phyloP scores from a whole-genome alignment of 2,797 vertebrate species.

The Florisuga fusca region DNA sequence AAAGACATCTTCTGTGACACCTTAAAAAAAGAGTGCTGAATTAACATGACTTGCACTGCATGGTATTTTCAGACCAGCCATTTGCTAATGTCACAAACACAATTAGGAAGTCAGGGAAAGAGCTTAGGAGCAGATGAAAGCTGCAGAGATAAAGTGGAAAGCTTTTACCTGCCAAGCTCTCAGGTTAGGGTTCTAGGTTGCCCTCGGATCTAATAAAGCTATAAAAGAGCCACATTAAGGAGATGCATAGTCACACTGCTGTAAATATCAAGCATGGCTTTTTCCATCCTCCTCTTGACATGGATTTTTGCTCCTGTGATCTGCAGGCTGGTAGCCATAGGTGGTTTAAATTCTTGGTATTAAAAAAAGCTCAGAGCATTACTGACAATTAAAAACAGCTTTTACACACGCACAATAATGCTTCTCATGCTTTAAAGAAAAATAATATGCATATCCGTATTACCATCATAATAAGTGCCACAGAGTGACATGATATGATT shows the following conservation, averaged over 20 bases:
- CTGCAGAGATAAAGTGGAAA: slow-evolving; percentile 55
- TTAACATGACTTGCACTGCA: slow-evolving; percentile 23
- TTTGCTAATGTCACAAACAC: slow-evolving; percentile 52
- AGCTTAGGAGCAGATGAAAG: slow-evolving; percentile 33
- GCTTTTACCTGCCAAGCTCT: slow-evolving; percentile 58
- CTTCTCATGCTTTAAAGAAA: slow-evolving; percentile 61
- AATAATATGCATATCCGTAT: slow-evolving; percentile 80
- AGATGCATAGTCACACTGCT: neutral
- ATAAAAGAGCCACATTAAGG: neutral
- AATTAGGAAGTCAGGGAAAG: slow-evolving; percentile 53
- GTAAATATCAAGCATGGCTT: neutral
- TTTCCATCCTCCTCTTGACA: neutral
- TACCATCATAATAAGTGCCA: slow-evolving; percentile 76
- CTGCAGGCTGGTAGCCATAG: slow-evolving; percentile 43
- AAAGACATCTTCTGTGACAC: slow-evolving; percentile 52
- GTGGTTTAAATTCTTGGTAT: slow-evolving; percentile 52
- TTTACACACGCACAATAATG: slow-evolving; percentile 71
- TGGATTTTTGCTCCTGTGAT: neutral
- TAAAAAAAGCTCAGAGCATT: slow-evolving; percentile 63
- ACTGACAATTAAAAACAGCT: slow-evolving; percentile 78
- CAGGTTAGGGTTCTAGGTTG: slow-evolving; percentile 49
- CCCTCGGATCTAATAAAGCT: neutral
- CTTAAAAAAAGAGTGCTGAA: neutral
- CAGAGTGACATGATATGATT: slow-evolving; percentile 81
- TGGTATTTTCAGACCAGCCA: slow-evolving; percentile 43